Percentiles rank a stretch among this genome's conserved stretches.
phyloP scores from a whole-genome alignment of 2,113 vertebrate species.

The Plecotus auritus region DNA sequence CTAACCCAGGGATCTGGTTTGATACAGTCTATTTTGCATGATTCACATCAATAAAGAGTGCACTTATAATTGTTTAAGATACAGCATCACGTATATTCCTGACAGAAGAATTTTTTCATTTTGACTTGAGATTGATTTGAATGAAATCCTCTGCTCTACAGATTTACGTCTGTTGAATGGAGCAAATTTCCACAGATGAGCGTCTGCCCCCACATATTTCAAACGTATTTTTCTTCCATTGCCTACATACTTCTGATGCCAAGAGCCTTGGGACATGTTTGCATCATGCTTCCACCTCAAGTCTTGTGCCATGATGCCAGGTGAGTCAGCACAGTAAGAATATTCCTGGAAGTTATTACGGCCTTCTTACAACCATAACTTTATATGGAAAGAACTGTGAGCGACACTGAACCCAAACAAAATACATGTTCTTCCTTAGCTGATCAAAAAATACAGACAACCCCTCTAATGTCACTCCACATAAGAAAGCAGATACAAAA shows the following conservation, averaged over 20 bases:
- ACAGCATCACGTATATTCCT: neutral
- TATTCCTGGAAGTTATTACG: neutral
- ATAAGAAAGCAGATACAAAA: neutral
- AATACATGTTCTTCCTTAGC: neutral
- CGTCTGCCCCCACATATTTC: neutral
- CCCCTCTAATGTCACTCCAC: neutral
- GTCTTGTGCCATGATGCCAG: neutral
- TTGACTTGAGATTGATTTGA: neutral
- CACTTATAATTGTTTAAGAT: neutral
- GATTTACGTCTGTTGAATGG: neutral
- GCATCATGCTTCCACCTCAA: neutral
- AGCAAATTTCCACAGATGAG: neutral
- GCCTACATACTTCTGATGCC: neutral
- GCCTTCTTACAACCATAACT: neutral
- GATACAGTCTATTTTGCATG: neutral
- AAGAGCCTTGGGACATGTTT: neutral
- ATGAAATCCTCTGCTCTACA: slow-evolving; percentile 11
- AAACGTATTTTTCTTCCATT: neutral
- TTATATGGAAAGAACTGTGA: neutral
- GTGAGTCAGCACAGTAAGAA: neutral
- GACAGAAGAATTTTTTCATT: neutral
- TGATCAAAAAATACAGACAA: neutral
- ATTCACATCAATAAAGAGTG: neutral
- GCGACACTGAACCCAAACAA: neutral
- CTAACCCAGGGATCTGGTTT: neutral